Conservation (phyloP, 2,888 invertebrate species). For the Drosophila melanosoma region DNA sequence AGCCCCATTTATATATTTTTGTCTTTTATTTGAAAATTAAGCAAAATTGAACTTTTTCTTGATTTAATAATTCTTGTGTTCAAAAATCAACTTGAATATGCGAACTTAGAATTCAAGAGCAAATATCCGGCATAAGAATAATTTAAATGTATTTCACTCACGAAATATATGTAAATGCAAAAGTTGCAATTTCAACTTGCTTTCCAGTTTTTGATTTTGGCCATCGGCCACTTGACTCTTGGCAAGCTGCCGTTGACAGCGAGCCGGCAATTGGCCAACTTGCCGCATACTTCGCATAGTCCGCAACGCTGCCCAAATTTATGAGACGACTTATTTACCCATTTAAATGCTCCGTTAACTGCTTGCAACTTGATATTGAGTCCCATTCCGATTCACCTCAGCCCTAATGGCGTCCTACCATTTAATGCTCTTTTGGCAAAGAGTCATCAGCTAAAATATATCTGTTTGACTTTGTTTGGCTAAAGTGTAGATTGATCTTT, state of each 20-base stretch:
- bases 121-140: background rate
- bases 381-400: background rate
- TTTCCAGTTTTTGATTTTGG: background rate
- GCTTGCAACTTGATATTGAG: conserved; percentile 6
- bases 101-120: too few relatives aligned
- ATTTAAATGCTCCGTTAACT: conserved; percentile 32
- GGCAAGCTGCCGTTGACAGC: conserved; percentile 21
- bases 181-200: background rate
- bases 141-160: background rate
- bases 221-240: conserved; percentile 1
- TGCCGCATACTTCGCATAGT: conserved; percentile 14
- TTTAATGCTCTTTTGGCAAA: conserved; percentile 4
- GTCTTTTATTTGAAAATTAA: conserved; percentile 15
- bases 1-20: conserved; percentile 13
- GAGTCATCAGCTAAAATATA: background rate
- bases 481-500: background rate
- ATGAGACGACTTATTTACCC: conserved; percentile 51
- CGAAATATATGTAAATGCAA: background rate
- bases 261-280: conserved; percentile 33
- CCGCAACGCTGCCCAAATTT: conserved; percentile 27
- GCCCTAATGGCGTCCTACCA: conserved; percentile 24
- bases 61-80: conserved; percentile 43
- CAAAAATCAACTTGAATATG: conserved; percentile 20
- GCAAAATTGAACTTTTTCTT: conserved; percentile 11
- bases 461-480: background rate